phyloP scores from a whole-genome alignment of 2,797 vertebrate species.

The Eulemur albifrons region DNA sequence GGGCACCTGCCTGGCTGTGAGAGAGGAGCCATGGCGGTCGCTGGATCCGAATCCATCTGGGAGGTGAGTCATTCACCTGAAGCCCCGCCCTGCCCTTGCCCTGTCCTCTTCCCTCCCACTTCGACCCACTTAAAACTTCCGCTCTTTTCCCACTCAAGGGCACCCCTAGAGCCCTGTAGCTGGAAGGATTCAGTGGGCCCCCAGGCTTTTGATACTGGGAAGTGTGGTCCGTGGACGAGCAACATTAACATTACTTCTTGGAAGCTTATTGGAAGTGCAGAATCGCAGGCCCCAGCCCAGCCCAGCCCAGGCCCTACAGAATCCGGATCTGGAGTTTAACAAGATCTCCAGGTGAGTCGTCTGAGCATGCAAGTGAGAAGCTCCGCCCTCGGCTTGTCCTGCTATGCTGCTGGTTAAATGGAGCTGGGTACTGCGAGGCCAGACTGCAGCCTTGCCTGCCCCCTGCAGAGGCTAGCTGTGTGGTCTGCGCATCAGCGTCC shows the following conservation, averaged over 20 bases:
- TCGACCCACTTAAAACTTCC: background rate
- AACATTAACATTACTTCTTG: background rate
- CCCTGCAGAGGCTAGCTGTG: background rate
- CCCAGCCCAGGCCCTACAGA: background rate
- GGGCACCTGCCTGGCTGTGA: background rate
- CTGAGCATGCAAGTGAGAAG: background rate
- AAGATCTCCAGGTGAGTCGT: background rate
- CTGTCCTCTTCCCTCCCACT: background rate
- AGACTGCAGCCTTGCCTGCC: rapidly evolving
- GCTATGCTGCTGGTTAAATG: rapidly evolving
- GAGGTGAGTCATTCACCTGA: background rate
- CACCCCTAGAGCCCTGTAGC: background rate
- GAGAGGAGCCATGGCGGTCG: rapidly evolving
- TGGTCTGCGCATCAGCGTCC: background rate
- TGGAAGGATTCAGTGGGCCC: too few relatives aligned
- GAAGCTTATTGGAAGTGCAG: background rate
- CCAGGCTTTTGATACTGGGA: background rate
- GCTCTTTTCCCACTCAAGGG: too few relatives aligned
- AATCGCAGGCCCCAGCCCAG: background rate
- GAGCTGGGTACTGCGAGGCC: rapidly evolving
- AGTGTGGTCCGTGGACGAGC: background rate
- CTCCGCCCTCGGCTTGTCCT: background rate
- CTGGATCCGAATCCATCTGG: background rate
- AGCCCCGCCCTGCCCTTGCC: too few relatives aligned
- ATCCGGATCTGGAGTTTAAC: background rate